Evolutionary conservation across 2,113 vertebrate genomes (phyloP).

Genomic region (Galeopterus variegatus): DNA sequence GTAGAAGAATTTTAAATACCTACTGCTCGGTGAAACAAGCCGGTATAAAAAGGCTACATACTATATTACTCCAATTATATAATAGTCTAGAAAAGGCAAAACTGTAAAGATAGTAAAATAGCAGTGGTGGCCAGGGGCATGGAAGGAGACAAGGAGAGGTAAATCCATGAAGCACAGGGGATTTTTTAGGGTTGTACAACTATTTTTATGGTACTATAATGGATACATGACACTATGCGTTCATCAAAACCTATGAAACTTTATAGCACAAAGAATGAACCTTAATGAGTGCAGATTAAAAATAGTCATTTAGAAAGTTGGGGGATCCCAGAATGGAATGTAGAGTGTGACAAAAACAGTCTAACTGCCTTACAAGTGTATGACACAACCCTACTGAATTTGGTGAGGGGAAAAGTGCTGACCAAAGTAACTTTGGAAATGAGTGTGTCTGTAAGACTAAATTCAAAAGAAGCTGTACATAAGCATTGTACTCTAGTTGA

Average conservation of each 20-base stretch:
- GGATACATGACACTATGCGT: neutral
- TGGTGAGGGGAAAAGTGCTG: neutral
- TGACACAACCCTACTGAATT: neutral
- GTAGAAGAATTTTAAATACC: neutral
- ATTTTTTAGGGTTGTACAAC: neutral
- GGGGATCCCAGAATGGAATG: neutral
- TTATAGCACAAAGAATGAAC: neutral
- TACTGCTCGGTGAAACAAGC: neutral
- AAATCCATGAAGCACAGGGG: neutral
- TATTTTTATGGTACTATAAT: neutral
- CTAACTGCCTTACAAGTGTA: neutral
- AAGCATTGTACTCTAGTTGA: neutral
- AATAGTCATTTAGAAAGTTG: neutral
- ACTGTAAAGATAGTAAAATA: neutral
- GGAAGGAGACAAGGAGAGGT: neutral
- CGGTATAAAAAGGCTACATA: neutral
- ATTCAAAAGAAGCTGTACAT: neutral
- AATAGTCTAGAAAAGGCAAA: neutral
- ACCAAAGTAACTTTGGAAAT: neutral
- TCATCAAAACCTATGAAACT: neutral
- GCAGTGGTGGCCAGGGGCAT: neutral
- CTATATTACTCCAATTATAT: neutral
- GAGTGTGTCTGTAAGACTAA: neutral
- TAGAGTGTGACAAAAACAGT: neutral
- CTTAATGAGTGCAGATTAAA: neutral